Base-by-base conservation (phyloP, 2,113 vertebrate species). In the Pedetes capensis region DNA sequence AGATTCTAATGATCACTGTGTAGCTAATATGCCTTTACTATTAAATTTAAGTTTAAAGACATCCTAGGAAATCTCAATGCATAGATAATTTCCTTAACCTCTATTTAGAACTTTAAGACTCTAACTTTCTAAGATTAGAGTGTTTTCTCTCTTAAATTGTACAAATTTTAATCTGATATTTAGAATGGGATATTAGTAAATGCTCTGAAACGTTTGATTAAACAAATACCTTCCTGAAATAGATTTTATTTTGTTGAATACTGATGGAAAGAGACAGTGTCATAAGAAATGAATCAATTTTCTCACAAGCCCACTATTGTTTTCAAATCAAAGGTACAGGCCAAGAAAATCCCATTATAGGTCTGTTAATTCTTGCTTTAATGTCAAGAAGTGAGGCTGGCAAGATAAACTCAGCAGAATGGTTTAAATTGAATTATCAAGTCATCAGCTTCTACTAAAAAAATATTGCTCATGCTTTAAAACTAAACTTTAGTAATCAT, bases 321-420 rank as follows among this genome's bases (percentile, higher is more conserved):
- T 94, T 75, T 69, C 90, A 78, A 71, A 84, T n/a, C 22, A 91
- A 94, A 84, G 39, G 10, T 76, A 78, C 12, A 63, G 57, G 64
- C 7, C 37, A 49, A 93, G 17, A 89, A 20, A 8, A 83, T 44
- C 3, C 39, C 20, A 69, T 13, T 71, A 71, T 76, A 47, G 23
- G 13, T 6, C n/a, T 81, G 74, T 59, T 44, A 49, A 66, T 57
- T 83, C 57, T 69, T 92, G 42, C 69, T 64, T 89, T 83, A 75
- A 91, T 64, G 22, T 53, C 59, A 95, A 95, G 47, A 80, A 96
- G 20, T 8, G 7, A 86, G 42, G 17, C 59, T 72, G n/a, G 18
- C 34, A 93, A 83, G 57, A 82, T 53, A 89, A 93, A 11, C 18
- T 27, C 23, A 89, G 81, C 5, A 82, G 47, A 76, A 51, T 23